Percentiles rank a stretch among this genome's conserved stretches.
Evolutionary conservation across 2,797 vertebrate genomes (phyloP).

Genomic region (Parauchenoglanis punctatus): DNA sequence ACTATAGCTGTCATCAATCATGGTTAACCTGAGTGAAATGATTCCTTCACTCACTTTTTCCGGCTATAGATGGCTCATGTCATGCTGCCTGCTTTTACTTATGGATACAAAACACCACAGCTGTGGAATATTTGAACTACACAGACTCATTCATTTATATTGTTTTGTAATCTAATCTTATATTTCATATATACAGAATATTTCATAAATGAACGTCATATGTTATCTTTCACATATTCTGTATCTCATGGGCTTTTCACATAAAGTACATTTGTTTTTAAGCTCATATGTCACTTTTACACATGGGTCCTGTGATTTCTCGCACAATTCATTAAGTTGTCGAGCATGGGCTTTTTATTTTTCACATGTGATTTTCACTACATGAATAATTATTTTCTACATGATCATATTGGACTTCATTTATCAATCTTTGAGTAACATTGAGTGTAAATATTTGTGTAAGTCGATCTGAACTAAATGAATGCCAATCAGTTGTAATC

Average conservation of each 20-base stretch:
- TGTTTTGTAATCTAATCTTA: neutral
- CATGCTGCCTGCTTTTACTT: conserved; percentile 42
- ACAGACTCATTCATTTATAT: neutral
- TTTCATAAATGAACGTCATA: neutral
- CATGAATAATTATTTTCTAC: neutral
- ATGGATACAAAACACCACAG: conserved; percentile 38
- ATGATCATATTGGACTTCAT: neutral
- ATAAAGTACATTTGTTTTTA: neutral
- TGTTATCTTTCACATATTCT: neutral
- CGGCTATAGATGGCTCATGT: conserved; percentile 43
- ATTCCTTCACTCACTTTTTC: conserved; percentile 45
- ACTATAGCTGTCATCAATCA: conserved; percentile 46
- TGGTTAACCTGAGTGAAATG: conserved; percentile 52
- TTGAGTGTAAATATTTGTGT: neutral
- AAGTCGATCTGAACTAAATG: neutral
- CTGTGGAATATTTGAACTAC: conserved; percentile 29
- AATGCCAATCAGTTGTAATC: neutral
- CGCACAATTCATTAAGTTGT: neutral
- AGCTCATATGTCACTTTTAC: neutral
- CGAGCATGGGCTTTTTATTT: neutral
- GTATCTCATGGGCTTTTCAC: neutral
- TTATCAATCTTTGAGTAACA: neutral
- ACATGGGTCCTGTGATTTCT: neutral
- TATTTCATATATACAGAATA: neutral
- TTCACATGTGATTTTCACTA: neutral